Percentiles rank a stretch among this genome's conserved stretches.
Evolutionary conservation across 2,888 invertebrate species (phyloP).

Genomic region (Torymus aiolomorphi): DNA sequence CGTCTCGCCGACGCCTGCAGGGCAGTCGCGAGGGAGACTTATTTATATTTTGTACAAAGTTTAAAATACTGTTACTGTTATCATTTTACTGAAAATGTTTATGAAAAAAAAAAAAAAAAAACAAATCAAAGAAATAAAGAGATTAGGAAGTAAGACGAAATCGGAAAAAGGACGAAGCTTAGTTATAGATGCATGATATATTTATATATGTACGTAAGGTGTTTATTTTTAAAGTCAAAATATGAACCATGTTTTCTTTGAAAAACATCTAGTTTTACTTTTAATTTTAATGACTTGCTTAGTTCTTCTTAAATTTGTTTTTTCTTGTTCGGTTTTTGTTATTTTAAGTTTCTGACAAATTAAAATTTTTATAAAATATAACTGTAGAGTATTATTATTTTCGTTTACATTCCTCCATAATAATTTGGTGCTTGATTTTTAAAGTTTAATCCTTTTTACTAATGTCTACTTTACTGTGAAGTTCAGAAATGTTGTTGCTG

Average conservation of each 20-base stretch:
- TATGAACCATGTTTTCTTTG: too few species aligned
- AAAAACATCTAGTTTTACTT: too few species aligned
- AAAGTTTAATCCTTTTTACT: slow-evolving; percentile 1
- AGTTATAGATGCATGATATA: neutral
- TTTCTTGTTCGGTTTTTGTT: too few species aligned
- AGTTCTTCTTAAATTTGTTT: too few species aligned
- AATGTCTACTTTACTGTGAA: slow-evolving; percentile 3
- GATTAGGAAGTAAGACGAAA: neutral
- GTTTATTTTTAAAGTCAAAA: too few species aligned
- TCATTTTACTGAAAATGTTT: slow-evolving; percentile 51
- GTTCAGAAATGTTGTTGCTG: slow-evolving; percentile 23
- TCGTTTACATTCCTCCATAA: too few species aligned
- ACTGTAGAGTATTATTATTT: too few species aligned
- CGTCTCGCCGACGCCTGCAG: neutral
- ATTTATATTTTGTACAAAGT: slow-evolving; percentile 60
- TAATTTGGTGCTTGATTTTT: slow-evolving; percentile 3
- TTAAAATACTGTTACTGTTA: slow-evolving; percentile 54
- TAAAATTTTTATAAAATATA: too few species aligned
- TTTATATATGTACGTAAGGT: too few species aligned
- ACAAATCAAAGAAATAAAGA: slow-evolving; percentile 27
- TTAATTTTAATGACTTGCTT: too few species aligned
- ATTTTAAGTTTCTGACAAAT: too few species aligned
- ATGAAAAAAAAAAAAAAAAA: slow-evolving; percentile 25
- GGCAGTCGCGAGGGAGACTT: slow-evolving; percentile 32
- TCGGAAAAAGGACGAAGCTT: neutral